Base-by-base conservation (phyloP, 1,140 invertebrate genomes). In the Pseudomyrmex gracilis region DNA sequence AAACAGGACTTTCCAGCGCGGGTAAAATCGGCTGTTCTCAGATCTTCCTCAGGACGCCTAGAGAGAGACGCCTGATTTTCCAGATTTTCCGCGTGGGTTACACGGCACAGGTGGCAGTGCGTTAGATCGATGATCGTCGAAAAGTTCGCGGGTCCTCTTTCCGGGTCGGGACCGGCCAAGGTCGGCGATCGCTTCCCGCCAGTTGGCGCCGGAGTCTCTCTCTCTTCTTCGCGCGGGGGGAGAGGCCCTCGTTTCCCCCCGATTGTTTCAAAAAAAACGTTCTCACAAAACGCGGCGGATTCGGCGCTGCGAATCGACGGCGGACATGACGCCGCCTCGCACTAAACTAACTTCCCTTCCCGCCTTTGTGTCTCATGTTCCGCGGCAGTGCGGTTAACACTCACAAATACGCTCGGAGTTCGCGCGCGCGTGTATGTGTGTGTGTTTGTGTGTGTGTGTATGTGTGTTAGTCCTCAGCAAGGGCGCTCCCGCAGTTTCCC, bases 281-380 rank as follows among this genome's bases (percentile, higher is more conserved):
- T 43, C 20, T 73, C 78, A 73, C 20, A 24, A 15, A 17, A 66
- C 22, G 8, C 34, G 9, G 12, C 20, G 1, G 22, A 53, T 78
- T 45, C 80, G 45, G 55, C 80, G 85, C 49, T 15, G 73, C 53
- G 86, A 78, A 45, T 78, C 80, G 13, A 84, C 73, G 85, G 58
- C 66, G 17, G 73, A 58, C 85, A 78, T 86, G 64, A 53, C 74
- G 68, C 22, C 85, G 57, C 34, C 67, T 53, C 24, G 20, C 73
- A 17, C 17, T 24, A 7, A 77, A 67, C 76, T 78, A 80, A 80
- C 76, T 80, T n/a, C 76, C 76, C 12, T 80, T 80, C 51, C 45
- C 17, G 17, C 61, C 66, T 80, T 71, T 60, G 68, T 57, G 49
- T 24, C 60, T 68, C 87, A 70, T 88, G 7, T 24, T 82, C 47